Evolutionary conservation across 2,797 vertebrate genomes (phyloP), one percentile per base, ranked within the genome.

Genomic region (Anolis apletophallus): DNA sequence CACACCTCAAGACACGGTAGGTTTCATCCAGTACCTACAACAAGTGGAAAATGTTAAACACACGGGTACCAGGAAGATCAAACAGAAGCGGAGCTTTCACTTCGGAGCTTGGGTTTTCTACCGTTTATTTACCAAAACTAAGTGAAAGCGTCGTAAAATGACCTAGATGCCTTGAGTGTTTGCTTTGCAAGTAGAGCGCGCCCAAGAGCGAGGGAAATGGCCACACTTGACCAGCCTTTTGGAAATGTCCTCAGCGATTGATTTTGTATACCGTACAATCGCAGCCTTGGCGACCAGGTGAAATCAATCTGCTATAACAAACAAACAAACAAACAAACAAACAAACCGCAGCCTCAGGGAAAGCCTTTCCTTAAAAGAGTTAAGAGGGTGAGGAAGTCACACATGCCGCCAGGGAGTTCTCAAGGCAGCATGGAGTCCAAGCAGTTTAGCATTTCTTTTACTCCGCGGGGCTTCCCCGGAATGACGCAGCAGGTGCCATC

Each of bases 401-500:
- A 3, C 32, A 87, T 40, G n/a, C 76, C 32, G 46, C 46, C 68
- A 85, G 10, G 59, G 16, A 13, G 8, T 5, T 50, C 4, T 50
- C 19, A 80, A 80, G 72, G 72, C 1, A 85, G 34, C 46, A 29
- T 73, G 46, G 71, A 80, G 50, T 36, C 50, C 32, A 21, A 78
- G 67, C 5, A 17, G 46, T 14, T 29, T 50, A 5, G 13, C 10
- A 17, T 46, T 71, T 12, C 21, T 40, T 74, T 21, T 69, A 80
- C 36, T 78, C 12, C 17, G 34, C 52, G 46, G 72, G 2, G 72
- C 98, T 99, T 99, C 95, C 99, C 99, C 84, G 99, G 99, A 93
- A 99, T 99, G 96, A 99, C 99, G 97, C 99, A 99, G 95, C 99
- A 99, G 88, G 99, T 98, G 94, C 98, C 98, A 85, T 99, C 99